Evolutionary conservation across 2,888 invertebrate genomes (phyloP).

Genomic region (Polydrusus cervinus): DNA sequence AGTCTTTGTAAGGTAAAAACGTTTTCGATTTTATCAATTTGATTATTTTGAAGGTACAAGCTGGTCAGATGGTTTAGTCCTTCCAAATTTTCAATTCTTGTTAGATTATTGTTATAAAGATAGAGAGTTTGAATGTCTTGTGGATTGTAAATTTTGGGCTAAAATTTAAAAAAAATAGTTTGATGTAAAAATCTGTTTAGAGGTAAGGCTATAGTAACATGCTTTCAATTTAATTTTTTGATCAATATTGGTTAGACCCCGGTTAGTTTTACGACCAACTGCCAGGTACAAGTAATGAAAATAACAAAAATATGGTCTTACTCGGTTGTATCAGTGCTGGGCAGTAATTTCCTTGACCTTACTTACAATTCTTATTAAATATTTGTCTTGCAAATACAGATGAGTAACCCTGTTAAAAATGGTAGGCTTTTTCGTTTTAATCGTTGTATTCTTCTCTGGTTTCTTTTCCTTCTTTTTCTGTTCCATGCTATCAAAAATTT

Average conservation of each 20-base stretch:
- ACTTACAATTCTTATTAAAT: conserved; percentile 59
- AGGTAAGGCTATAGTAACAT: too few relatives aligned
- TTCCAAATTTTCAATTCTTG: conserved; percentile 75
- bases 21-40: conserved; percentile 83
- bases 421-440: conserved; percentile 35
- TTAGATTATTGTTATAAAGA: conserved; percentile 78
- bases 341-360: neutral
- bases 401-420: conserved; percentile 56
- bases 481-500: neutral
- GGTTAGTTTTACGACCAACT: too few relatives aligned
- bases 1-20: conserved; percentile 79
- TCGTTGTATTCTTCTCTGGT: conserved; percentile 12
- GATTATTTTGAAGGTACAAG: conserved; percentile 88
- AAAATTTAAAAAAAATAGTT: conserved; percentile 6
- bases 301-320: too few relatives aligned
- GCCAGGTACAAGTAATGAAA: too few relatives aligned
- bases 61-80: conserved; percentile 74
- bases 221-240: too few relatives aligned
- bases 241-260: too few relatives aligned
- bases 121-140: conserved; percentile 77
- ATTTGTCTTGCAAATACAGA: conserved; percentile 60
- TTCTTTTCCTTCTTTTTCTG: conserved; percentile 15
- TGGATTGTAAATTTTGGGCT: conserved; percentile 53
- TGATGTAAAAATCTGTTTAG: too few relatives aligned
- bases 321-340: too few relatives aligned